phyloP scores from a whole-genome alignment of 2,113 vertebrate genomes.

The Oxyruncus cristatus region DNA sequence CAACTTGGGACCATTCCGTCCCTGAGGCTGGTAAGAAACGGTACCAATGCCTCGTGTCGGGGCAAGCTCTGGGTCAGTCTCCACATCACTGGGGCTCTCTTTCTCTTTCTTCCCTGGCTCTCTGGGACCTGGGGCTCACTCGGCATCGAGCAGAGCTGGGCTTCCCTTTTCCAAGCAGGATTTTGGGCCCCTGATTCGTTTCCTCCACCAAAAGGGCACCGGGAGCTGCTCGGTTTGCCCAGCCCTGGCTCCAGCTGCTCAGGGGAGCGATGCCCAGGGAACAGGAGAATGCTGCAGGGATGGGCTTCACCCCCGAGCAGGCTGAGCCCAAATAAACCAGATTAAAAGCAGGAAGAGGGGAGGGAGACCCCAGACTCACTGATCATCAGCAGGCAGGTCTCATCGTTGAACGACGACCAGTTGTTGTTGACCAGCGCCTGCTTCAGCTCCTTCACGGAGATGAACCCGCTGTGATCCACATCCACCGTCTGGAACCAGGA shows the following conservation, averaged over 20 bases:
- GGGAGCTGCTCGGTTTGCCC: not conserved
- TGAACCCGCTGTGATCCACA: slow-evolving; percentile 86
- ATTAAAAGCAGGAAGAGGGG: not conserved
- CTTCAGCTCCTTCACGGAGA: slow-evolving; percentile 89
- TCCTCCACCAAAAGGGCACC: not conserved
- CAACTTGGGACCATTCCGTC: fast-evolving
- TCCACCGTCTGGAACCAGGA: slow-evolving; percentile 94
- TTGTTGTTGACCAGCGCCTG: slow-evolving; percentile 95
- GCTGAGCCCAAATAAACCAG: fast-evolving
- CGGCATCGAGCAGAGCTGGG: fast-evolving
- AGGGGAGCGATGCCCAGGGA: fast-evolving
- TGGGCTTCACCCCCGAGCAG: not conserved
- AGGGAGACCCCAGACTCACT: slow-evolving; percentile 78
- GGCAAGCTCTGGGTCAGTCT: not conserved
- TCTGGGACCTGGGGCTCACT: not conserved
- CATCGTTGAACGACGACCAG: slow-evolving; percentile 90
- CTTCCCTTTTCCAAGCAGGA: not conserved
- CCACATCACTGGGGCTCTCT: not conserved
- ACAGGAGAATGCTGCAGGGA: not conserved
- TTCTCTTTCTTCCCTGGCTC: not conserved
- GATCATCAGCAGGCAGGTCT: slow-evolving; percentile 95
- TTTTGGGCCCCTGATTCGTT: fast-evolving
- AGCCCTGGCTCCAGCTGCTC: not conserved
- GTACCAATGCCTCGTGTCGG: fast-evolving
- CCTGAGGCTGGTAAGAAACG: fast-evolving